phyloP scores from a whole-genome alignment of 1,140 invertebrate genomes.

The Harlomillsia oculata region DNA sequence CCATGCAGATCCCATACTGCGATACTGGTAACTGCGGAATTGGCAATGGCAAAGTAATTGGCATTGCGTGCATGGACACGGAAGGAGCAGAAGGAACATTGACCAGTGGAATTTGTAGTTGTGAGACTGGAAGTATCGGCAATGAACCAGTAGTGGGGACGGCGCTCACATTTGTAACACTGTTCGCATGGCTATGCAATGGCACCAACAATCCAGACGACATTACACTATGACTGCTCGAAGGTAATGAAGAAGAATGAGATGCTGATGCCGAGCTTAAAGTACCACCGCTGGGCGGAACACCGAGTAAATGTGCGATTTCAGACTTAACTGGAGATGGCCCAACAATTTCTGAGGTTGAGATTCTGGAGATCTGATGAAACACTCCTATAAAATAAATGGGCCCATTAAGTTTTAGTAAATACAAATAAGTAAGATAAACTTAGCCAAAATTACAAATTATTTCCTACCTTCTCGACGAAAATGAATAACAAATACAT shows the following conservation, averaged over 20 bases:
- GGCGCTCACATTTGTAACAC: background rate
- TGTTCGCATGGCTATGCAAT: slow-evolving; percentile 3
- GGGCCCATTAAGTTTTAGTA: background rate
- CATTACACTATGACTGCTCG: slow-evolving; percentile 3
- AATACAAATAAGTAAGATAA: background rate
- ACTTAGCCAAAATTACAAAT: background rate
- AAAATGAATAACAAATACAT: slow-evolving; percentile 89
- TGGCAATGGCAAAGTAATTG: slow-evolving; percentile 7
- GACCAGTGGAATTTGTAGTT: slow-evolving; percentile 20
- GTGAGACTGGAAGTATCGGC: background rate
- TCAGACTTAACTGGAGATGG: slow-evolving; percentile 34
- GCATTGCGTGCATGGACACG: slow-evolving; percentile 6
- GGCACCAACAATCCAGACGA: background rate
- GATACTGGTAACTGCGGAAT: slow-evolving; percentile 13
- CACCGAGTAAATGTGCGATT: slow-evolving; percentile 29
- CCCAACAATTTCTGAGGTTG: slow-evolving; percentile 33
- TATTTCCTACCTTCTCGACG: slow-evolving; percentile 71
- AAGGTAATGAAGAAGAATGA: slow-evolving; percentile 2
- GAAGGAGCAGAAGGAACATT: slow-evolving; percentile 10
- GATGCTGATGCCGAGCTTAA: background rate
- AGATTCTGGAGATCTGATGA: slow-evolving; percentile 35
- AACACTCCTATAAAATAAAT: slow-evolving; percentile 27
- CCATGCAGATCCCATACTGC: slow-evolving; percentile 23
- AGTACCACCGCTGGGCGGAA: slow-evolving; percentile 3
- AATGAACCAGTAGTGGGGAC: slow-evolving; percentile 3